Percentiles rank a stretch among this genome's conserved stretches.
Evolutionary conservation across 2,888 invertebrate genomes (phyloP).

Genomic region (Chymomyza procnemis): DNA sequence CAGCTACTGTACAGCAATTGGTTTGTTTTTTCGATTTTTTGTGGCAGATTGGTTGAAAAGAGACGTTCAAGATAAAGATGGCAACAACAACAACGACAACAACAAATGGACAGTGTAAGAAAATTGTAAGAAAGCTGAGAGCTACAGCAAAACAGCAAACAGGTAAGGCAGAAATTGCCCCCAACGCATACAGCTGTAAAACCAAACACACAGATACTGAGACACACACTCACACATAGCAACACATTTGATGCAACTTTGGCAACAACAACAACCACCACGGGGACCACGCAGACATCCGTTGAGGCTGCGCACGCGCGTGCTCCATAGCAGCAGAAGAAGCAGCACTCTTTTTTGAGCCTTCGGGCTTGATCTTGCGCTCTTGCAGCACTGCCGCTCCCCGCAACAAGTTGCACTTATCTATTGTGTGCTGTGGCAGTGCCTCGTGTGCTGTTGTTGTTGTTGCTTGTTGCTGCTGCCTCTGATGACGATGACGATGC

Average conservation of each 20-base stretch:
- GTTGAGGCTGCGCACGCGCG: constrained; percentile 74
- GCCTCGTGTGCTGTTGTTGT: constrained; percentile 53
- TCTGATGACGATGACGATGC: constrained; percentile 62
- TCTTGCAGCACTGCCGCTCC: background rate
- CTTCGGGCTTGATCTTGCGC: constrained; percentile 15
- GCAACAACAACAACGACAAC: constrained; percentile 9
- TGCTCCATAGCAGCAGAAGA: constrained; percentile 21
- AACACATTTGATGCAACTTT: constrained; percentile 5
- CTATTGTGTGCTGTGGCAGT: constrained; percentile 32
- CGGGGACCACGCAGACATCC: constrained; percentile 54
- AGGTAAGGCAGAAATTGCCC: constrained; percentile 59
- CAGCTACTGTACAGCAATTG: constrained; percentile 71
- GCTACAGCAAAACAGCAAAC: constrained; percentile 52
- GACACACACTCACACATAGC: constrained; percentile 22
- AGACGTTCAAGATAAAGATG: constrained; percentile 7
- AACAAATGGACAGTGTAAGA: background rate
- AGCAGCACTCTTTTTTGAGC: constrained; percentile 24
- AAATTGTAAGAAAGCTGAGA: constrained; percentile 24
- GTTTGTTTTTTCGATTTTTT: constrained; percentile 67
- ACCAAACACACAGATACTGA: background rate
- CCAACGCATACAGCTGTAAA: background rate
- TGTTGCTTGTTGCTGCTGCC: constrained; percentile 29
- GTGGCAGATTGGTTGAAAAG: constrained; percentile 6
- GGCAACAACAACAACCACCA: constrained; percentile 26
- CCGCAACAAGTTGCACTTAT: no score